phyloP scores from a whole-genome alignment of 2,888 invertebrate species.

The Polyploca ridens region DNA sequence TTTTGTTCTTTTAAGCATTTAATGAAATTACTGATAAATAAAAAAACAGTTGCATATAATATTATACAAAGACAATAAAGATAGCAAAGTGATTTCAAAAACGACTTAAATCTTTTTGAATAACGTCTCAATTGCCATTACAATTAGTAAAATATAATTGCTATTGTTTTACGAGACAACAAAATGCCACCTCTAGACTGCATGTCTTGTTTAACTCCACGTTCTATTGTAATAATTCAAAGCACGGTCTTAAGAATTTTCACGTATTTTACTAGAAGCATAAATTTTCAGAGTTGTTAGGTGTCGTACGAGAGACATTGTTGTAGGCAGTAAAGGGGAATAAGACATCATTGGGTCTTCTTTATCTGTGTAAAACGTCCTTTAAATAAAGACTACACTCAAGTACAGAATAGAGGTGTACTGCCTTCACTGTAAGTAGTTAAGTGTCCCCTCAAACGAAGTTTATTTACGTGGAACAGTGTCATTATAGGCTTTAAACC shows the following conservation, averaged over 20 bases:
- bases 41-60: too few relatives aligned
- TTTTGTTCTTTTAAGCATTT: too few relatives aligned
- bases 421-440: slow-evolving; percentile 32
- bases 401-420: neutral
- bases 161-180: slow-evolving; percentile 28
- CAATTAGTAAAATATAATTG: slow-evolving; percentile 30
- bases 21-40: too few relatives aligned
- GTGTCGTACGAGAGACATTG: slow-evolving; percentile 52
- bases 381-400: slow-evolving; percentile 45
- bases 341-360: slow-evolving; percentile 51
- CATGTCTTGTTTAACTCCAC: slow-evolving; percentile 30
- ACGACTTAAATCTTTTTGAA: slow-evolving; percentile 36
- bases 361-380: slow-evolving; percentile 48
- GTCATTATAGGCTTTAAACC: slow-evolving; percentile 50
- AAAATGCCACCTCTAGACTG: slow-evolving; percentile 23
- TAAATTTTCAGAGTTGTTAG: slow-evolving; percentile 61
- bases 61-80: slow-evolving; percentile 12
- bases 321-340: slow-evolving; percentile 59
- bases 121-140: slow-evolving; percentile 33
- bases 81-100: slow-evolving; percentile 31
- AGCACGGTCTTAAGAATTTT: slow-evolving; percentile 32
- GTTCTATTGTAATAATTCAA: slow-evolving; percentile 34
- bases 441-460: slow-evolving; percentile 48
- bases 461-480: slow-evolving; percentile 48
- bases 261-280: slow-evolving; percentile 42